Evolutionary conservation across 2,113 vertebrate species (phyloP).

Genomic region (Corythaeola cristata): DNA sequence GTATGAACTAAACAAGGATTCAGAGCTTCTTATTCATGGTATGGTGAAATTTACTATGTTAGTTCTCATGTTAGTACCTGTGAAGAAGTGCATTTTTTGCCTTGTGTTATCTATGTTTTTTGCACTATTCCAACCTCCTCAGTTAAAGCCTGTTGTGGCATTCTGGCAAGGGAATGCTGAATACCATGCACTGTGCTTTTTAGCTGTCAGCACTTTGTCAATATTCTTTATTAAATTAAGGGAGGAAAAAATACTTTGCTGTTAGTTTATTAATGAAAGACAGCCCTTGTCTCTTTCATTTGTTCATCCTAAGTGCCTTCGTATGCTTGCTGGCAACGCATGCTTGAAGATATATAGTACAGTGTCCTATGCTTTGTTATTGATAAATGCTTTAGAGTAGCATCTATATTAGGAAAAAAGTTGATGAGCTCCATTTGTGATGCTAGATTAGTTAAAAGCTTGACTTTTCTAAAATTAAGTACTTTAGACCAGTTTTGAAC

Average conservation of each 20-base stretch:
- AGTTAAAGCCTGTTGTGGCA: neutral
- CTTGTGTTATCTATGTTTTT: neutral
- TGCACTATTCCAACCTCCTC: neutral
- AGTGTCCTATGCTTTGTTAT: neutral
- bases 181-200: neutral
- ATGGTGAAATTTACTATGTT: neutral
- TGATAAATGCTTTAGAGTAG: neutral
- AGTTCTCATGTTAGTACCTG: neutral
- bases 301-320: neutral
- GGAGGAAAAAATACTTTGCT: neutral
- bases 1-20: conserved; percentile 98
- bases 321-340: fast-evolving
- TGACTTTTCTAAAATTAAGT: neutral
- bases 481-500: neutral
- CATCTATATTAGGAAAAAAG: neutral
- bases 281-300: neutral
- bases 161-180: neutral
- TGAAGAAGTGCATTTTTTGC: neutral
- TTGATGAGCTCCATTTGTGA: neutral
- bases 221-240: neutral
- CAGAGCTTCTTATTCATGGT: conserved; percentile 97
- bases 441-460: neutral
- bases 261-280: neutral
- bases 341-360: neutral
- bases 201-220: neutral